A percentile compares a stretch with the other conserved stretches of the same genome.
These are phyloP conservation scores for Cuniculus paca DNA, from an alignment of 2,797 vertebrate species.

Conservation along the genomic window DNA sequence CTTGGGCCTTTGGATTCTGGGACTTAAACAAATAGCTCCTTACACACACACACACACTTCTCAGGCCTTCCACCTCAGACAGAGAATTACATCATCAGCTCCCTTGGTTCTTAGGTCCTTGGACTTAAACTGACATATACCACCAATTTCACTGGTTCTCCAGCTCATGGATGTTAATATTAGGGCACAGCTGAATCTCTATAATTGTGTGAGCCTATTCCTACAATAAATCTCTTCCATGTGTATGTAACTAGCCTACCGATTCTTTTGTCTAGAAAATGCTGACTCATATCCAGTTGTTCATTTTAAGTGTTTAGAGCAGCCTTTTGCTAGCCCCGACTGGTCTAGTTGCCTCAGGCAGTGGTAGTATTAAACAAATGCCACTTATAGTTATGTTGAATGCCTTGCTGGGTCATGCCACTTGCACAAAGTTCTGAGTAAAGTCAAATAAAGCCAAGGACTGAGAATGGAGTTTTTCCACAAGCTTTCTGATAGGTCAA, in stretches of 20 bases:
- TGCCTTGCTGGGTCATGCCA: neutral
- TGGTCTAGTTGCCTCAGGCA: neutral
- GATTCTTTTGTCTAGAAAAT: neutral
- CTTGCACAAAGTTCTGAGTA: constrained; percentile 4
- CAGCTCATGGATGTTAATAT: neutral
- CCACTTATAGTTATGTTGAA: neutral
- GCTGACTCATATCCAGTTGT: neutral
- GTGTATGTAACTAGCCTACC: neutral
- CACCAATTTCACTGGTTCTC: neutral
- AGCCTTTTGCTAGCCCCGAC: neutral
- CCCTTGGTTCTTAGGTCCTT: neutral
- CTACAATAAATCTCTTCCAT: neutral
- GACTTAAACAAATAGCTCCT: neutral
- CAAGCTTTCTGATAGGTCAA: neutral
- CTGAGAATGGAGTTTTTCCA: neutral
- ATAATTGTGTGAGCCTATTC: neutral
- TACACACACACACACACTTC: neutral
- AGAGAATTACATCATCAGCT: neutral
- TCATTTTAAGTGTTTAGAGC: neutral
- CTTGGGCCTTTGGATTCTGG: neutral
- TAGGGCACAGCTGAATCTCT: neutral
- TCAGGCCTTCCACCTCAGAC: neutral
- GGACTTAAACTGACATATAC: neutral
- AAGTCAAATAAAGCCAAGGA: neutral
- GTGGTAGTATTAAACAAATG: neutral